These are phyloP conservation scores for Coranthus polyacanthus DNA, from an alignment of 2,797 vertebrate species.

Conservation along the genomic window DNA sequence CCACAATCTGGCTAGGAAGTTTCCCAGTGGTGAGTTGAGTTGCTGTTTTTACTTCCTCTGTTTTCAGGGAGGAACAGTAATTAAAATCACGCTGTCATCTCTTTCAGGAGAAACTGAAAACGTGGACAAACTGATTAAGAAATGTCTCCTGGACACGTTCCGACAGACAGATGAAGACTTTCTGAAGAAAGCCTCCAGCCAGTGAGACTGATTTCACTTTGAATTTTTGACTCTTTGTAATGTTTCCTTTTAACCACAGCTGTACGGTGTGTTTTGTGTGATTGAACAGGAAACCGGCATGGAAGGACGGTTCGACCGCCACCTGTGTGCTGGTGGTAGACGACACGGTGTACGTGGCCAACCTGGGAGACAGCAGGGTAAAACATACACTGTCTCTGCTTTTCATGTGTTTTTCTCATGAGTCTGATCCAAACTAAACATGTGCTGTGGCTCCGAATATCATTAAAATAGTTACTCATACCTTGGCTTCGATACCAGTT, in stretches of 20 bases:
- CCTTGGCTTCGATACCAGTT: no score
- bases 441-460: no score
- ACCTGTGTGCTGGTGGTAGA: constrained; percentile 93
- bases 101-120: constrained; percentile 88
- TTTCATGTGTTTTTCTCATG: no score
- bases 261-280: not conserved
- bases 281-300: constrained; percentile 91
- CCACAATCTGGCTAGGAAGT: constrained; percentile 89
- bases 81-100: not conserved
- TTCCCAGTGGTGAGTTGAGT: constrained; percentile 88
- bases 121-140: constrained; percentile 92
- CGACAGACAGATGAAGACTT: constrained; percentile 96
- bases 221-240: no score
- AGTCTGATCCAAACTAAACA: no score
- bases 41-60: not conserved
- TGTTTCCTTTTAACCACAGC: not conserved
- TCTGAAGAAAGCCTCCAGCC: constrained; percentile 95
- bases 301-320: constrained; percentile 98
- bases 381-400: no score
- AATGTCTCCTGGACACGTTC: constrained; percentile 93
- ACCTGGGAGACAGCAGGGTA: constrained; percentile 96
- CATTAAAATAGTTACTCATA: no score
- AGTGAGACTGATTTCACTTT: constrained; percentile 84
- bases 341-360: constrained; percentile 92
- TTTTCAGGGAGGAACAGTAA: not conserved